Conservation (phyloP, 2,113 vertebrate species). For the Nesogale talazaci region DNA sequence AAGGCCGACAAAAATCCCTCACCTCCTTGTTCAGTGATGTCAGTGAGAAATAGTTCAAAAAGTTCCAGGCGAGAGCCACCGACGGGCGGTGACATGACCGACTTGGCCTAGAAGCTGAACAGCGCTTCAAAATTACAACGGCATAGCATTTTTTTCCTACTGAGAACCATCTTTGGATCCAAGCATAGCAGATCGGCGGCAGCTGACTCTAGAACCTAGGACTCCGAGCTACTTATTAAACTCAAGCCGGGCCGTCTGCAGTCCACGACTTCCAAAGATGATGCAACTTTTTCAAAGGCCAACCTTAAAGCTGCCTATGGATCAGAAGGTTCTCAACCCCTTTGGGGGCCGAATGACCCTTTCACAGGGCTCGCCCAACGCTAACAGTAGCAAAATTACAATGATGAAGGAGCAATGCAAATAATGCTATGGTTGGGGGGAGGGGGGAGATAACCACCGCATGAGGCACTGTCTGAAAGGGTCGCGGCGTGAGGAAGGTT, state of each 20-base stretch:
- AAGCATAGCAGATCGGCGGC: background rate
- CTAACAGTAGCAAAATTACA: no score
- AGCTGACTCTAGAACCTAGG: background rate
- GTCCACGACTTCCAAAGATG: constrained; percentile 63
- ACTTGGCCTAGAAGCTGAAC: constrained; percentile 45
- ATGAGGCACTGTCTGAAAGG: no score
- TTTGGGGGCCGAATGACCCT: no score
- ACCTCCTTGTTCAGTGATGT: background rate
- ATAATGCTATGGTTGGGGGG: no score
- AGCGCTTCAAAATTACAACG: constrained; percentile 39
- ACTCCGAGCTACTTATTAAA: background rate
- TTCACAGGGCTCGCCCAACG: no score
- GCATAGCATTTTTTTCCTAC: background rate
- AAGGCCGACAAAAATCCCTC: constrained; percentile 11
- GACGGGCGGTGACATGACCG: background rate
- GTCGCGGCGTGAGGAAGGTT: no score
- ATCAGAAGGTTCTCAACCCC: no score
- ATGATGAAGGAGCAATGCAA: no score
- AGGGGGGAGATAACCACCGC: no score
- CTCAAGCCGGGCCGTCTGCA: constrained; percentile 71
- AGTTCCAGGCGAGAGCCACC: background rate
- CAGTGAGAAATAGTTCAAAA: constrained; percentile 11
- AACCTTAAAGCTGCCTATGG: constrained; percentile 59
- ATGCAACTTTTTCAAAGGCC: constrained; percentile 76
- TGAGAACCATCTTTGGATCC: background rate